Evolutionary conservation across 2,888 invertebrate species (phyloP), one percentile per base, ranked within the genome.

Genomic region (Orthosia incerta): DNA sequence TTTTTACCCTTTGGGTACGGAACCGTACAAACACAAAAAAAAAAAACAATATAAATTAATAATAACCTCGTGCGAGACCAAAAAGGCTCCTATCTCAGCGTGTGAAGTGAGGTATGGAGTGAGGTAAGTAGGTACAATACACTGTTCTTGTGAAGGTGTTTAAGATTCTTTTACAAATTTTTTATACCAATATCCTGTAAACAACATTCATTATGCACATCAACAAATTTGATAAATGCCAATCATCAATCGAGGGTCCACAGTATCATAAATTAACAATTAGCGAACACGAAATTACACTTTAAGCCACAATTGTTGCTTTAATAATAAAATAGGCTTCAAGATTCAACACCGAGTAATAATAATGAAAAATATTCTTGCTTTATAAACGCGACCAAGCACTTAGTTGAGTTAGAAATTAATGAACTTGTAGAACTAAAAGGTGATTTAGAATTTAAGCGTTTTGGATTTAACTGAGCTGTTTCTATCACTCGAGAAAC

Each of bases 341-440:
- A 51, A 63, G 18, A 67, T 63, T 71, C 59, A 64, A 62, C 23
- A 18, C 13, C 26, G 46, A 51, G 57, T 69, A 82, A 77, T 69
- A 66, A 59, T 66, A 55, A 62, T 73, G 55, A 74, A 74, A 77
- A 82, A 82, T 78, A 46, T 66, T 51, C 55, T 51, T 66, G 68
- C 67, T 77, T 48, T n/a, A 45, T 63, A 64, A 60, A 80, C 82
- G 77, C 53, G 78, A 64, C 69, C 20, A 69, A 78, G 82, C 80
- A 80, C 80, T 80, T 57, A 66, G 63, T 53, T 31, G 48, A 23
- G 59, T 80, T 74, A 72, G 60, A 74, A 61, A 61, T 51, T 69
- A 57, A 84, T 76, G 72, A 80, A 76, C 48, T 70, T 57, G 39
- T 65, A 68, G 23, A 79, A 64, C 51, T 65, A 39, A 66, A 65